Evolutionary conservation across 2,888 invertebrate species (phyloP), one percentile per base, ranked within the genome.

Genomic region (Eurois occulta): DNA sequence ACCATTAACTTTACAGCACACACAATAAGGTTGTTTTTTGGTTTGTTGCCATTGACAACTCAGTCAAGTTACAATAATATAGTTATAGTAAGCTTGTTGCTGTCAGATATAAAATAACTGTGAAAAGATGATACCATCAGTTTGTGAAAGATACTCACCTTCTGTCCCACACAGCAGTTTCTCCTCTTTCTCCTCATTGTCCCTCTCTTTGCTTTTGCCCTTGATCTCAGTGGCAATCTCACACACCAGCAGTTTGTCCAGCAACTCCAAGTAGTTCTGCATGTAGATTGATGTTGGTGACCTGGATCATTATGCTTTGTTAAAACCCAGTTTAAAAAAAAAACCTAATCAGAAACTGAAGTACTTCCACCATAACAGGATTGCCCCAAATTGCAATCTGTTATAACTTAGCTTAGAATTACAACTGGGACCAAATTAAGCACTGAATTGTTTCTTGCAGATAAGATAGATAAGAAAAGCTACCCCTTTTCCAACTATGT

Each of bases 201-300:
- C 93, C 46, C 91, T 89, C 11, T 91, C 92, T 68, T 94, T 94
- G 10, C 81, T 82, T 74, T 93, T 96, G 83, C 91, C 92, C 93
- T 95, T 94, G 83, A 92, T 88, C 35, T 97, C 97, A 48, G 94
- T 94, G 43, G 96, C 94, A 78, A 97, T 94, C 88, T 97, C 97
- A 69, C 94, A 94, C 64, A 96, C 94, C 82, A 97, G 91, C 87
- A 97, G 93, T 86, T 97, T 97, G 91, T 98, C 97, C 62, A 98
- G 92, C 13, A 98, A 93, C 85, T 97, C 97, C 72, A 98, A 91
- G 85, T 97, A 97, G 92, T 98, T 98, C 87, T 97, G 97, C 87
- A 97, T 97, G 91, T 97, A 97, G 62, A 93, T 94, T 72, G 96
- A 94, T n/a, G 97, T 97, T 97, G 98, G 91, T 97, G 94, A 88